A percentile compares a stretch with the other conserved stretches of the same genome.
These are phyloP conservation scores for Eubasilissa regina DNA, from an alignment of 1,140 invertebrate genomes.

Conservation along the genomic window DNA sequence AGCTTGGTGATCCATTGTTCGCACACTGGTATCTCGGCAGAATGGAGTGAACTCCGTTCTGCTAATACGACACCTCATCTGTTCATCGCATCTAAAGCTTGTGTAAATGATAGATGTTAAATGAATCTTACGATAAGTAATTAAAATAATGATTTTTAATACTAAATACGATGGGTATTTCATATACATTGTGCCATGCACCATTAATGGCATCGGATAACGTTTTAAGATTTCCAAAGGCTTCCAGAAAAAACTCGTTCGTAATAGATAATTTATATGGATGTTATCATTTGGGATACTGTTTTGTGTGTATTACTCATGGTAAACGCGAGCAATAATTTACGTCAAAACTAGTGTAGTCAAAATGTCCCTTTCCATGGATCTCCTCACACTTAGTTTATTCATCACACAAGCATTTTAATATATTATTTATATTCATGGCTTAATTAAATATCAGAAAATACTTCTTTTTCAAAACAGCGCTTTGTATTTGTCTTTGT, in stretches of 20 bases:
- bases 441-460: background rate
- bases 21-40: background rate
- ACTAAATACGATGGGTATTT: slow-evolving; percentile 18
- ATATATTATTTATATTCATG: slow-evolving; percentile 24
- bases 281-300: slow-evolving; percentile 54
- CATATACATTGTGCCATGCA: background rate
- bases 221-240: slow-evolving; percentile 53
- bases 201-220: slow-evolving; percentile 31
- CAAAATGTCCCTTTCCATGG: slow-evolving; percentile 36
- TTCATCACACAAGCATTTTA: slow-evolving; percentile 21
- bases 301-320: slow-evolving; percentile 44
- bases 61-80: background rate
- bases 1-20: background rate
- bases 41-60: background rate
- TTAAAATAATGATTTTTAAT: slow-evolving; percentile 21
- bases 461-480: too few relatives aligned
- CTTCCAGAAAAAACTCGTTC: slow-evolving; percentile 53
- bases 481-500: too few relatives aligned
- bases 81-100: background rate
- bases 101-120: slow-evolving; percentile 2
- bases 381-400: slow-evolving; percentile 42
- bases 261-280: slow-evolving; percentile 51
- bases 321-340: slow-evolving; percentile 53
- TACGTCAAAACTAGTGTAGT: slow-evolving; percentile 38
- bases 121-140: slow-evolving; percentile 21